These are phyloP conservation scores for Calcarius ornatus DNA, from an alignment of 2,113 vertebrate species.

Conservation along the genomic window DNA sequence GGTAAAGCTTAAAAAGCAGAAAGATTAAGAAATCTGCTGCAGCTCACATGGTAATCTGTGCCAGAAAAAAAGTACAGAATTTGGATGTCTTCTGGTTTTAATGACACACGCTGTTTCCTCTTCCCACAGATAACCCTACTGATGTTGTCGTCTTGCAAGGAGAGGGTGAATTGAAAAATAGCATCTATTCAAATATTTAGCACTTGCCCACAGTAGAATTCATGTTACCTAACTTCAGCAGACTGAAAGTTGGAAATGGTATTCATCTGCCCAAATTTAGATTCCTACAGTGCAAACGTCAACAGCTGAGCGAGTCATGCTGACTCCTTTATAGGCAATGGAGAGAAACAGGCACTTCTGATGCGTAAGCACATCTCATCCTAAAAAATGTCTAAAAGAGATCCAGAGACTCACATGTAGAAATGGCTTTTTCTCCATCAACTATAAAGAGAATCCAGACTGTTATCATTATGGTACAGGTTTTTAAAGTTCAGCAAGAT, in stretches of 20 bases:
- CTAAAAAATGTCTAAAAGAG: slow-evolving; percentile 22
- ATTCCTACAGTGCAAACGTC: slow-evolving; percentile 50
- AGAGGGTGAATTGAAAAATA: slow-evolving; percentile 57
- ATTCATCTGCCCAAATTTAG: slow-evolving; percentile 61
- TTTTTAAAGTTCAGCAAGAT: not conserved
- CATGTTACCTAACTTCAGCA: slow-evolving; percentile 58
- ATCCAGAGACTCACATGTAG: not conserved
- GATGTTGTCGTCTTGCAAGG: slow-evolving; percentile 42
- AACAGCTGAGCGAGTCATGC: slow-evolving; percentile 56
- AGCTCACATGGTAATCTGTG: slow-evolving; percentile 17
- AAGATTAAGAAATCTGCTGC: slow-evolving; percentile 4
- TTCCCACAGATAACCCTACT: slow-evolving; percentile 50
- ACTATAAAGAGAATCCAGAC: not conserved
- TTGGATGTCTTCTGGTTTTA: slow-evolving; percentile 40
- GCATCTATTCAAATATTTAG: slow-evolving; percentile 55
- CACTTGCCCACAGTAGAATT: slow-evolving; percentile 52
- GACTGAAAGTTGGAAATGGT: slow-evolving; percentile 42
- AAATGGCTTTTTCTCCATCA: not conserved
- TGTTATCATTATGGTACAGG: not conserved
- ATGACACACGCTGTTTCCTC: slow-evolving; percentile 45
- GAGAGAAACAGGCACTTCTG: slow-evolving; percentile 46
- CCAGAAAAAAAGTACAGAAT: slow-evolving; percentile 7
- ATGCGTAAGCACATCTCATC: slow-evolving; percentile 60
- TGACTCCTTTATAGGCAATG: slow-evolving; percentile 54
- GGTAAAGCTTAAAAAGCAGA: not conserved